A percentile compares a stretch with the other conserved stretches of the same genome.
Evolutionary conservation across 2,113 vertebrate genomes (phyloP).

Genomic region (Callipepla squamata): DNA sequence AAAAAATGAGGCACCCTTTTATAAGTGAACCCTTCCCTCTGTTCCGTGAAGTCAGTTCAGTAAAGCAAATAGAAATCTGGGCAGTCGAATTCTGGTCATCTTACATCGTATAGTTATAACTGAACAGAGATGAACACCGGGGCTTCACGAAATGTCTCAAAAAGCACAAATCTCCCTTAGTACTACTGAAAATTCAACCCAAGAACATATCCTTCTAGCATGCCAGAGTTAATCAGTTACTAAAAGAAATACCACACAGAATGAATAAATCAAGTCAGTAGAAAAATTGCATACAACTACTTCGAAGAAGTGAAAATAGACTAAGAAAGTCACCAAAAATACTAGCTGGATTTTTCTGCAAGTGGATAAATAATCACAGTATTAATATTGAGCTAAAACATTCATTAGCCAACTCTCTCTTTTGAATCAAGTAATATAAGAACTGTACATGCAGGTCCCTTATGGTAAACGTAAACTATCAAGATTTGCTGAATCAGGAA

Average conservation of each 20-base stretch:
- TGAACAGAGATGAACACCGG: not conserved
- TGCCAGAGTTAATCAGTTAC: not conserved
- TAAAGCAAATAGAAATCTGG: not conserved
- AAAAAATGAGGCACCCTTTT: not conserved
- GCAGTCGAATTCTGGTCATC: not conserved
- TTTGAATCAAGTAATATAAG: not conserved
- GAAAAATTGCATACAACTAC: not conserved
- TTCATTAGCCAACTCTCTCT: not conserved
- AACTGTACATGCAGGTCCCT: not conserved
- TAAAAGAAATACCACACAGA: not conserved
- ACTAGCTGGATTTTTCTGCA: not conserved
- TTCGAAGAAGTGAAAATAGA: not conserved
- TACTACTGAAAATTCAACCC: not conserved
- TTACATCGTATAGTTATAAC: rapidly evolving
- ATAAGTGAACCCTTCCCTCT: not conserved
- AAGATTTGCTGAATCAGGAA: not conserved
- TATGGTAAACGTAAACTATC: not conserved
- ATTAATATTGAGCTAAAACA: not conserved
- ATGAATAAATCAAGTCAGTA: not conserved
- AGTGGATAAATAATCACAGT: not conserved
- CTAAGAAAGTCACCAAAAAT: not conserved
- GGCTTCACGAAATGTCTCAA: not conserved
- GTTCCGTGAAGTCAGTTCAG: not conserved
- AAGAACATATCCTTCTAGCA: not conserved
- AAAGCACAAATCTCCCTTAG: not conserved